These are phyloP conservation scores for Himalopsyche kuldschensis DNA, from an alignment of 2,888 invertebrate species.

Conservation along the genomic window DNA sequence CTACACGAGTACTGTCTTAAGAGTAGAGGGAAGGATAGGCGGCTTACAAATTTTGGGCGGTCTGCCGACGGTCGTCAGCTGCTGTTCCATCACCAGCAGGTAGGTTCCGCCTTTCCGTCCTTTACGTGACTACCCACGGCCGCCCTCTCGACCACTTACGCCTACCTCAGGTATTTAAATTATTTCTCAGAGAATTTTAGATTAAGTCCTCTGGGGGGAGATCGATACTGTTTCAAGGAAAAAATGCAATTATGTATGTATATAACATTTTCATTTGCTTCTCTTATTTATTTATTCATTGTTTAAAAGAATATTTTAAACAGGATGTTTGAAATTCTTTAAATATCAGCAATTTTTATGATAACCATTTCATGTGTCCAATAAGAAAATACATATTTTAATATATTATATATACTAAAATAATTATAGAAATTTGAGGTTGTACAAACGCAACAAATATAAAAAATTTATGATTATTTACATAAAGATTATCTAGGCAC, in stretches of 20 bases:
- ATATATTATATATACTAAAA: too few relatives aligned
- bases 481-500: too few relatives aligned
- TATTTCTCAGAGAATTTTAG: conserved; percentile 14
- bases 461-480: too few relatives aligned
- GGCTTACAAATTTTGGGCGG: background rate
- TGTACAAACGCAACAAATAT: too few relatives aligned
- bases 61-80: background rate
- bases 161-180: conserved; percentile 18
- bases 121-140: conserved; percentile 13
- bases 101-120: background rate
- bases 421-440: too few relatives aligned
- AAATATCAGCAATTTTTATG: too few relatives aligned
- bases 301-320: background rate
- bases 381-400: too few relatives aligned
- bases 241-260: background rate
- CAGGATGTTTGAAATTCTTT: too few relatives aligned
- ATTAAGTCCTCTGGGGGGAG: background rate
- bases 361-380: too few relatives aligned
- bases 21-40: background rate
- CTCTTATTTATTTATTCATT: background rate
- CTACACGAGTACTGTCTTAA: background rate
- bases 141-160: conserved; percentile 4
- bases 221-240: background rate
- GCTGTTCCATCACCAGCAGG: background rate
- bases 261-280: background rate